A percentile compares a stretch with the other conserved stretches of the same genome.
Evolutionary conservation across 2,113 vertebrate species (phyloP).

Genomic region (Pollachius pollachius): DNA sequence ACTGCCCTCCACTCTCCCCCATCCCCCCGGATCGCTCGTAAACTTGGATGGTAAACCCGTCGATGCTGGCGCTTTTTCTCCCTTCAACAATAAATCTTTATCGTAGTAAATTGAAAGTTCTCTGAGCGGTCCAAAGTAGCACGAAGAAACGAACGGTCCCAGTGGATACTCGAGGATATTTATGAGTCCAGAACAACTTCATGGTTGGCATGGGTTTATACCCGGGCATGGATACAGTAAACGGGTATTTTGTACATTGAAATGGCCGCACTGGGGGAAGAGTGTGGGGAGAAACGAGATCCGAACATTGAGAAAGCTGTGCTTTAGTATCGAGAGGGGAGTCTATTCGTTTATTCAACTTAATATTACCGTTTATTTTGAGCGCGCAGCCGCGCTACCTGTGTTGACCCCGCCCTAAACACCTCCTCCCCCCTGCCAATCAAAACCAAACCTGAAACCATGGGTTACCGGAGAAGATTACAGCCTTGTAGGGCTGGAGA

Average conservation of each 20-base stretch:
- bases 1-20: constrained; percentile 10
- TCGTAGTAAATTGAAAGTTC: constrained; percentile 14
- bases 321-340: constrained; percentile 27
- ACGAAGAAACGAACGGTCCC: constrained; percentile 7
- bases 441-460: constrained; percentile 1
- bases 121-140: constrained; percentile 15
- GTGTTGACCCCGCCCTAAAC: constrained; percentile 20
- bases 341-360: constrained; percentile 26
- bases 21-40: constrained; percentile 11
- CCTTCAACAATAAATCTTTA: neutral
- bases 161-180: constrained; percentile 39
- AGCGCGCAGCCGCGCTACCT: constrained; percentile 11
- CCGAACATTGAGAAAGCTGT: constrained; percentile 20
- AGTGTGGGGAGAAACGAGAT: constrained; percentile 13
- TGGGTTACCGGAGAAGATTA: neutral
- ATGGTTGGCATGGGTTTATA: constrained; percentile 35
- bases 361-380: constrained; percentile 40
- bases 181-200: constrained; percentile 42
- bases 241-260: constrained; percentile 36
- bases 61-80: constrained; percentile 21
- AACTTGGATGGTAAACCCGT: constrained; percentile 34
- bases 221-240: constrained; percentile 33
- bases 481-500: neutral
- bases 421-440: neutral
- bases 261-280: constrained; percentile 15